Evolutionary conservation across 2,888 invertebrate species (phyloP).

Genomic region (Pogonocherus hispidulus): DNA sequence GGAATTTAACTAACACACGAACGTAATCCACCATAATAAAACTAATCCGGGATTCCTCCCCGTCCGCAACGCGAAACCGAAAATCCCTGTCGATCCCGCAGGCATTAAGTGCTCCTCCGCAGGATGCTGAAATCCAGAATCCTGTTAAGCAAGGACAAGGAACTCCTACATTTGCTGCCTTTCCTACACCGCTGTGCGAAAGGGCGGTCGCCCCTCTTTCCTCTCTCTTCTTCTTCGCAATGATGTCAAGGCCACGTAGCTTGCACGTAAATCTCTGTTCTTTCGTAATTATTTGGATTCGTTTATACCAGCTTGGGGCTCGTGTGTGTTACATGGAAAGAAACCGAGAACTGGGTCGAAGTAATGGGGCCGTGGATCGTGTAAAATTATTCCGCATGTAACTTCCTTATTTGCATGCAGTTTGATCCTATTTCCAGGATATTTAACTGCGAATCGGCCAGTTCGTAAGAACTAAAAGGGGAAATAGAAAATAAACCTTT

Average conservation of each 20-base stretch:
- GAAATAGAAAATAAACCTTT: no score
- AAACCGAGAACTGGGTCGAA: constrained; percentile 7
- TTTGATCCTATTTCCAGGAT: no score
- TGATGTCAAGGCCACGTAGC: constrained; percentile 37
- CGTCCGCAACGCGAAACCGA: no score
- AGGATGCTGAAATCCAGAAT: constrained; percentile 23
- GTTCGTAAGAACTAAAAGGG: no score
- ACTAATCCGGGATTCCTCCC: no score
- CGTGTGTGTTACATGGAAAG: constrained; percentile 13
- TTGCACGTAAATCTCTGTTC: constrained; percentile 26
- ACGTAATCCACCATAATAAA: no score
- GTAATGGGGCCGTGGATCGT: not conserved
- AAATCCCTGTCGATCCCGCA: constrained; percentile 7
- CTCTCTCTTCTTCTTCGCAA: constrained; percentile 19
- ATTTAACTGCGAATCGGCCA: no score
- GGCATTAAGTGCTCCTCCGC: constrained; percentile 11
- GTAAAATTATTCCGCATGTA: no score
- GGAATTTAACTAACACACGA: no score
- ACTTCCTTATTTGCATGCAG: no score
- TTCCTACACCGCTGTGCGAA: constrained; percentile 1
- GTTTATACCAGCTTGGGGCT: constrained; percentile 17
- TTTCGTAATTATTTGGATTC: constrained; percentile 36
- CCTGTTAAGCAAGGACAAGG: constrained; percentile 21
- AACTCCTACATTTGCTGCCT: constrained; percentile 9
- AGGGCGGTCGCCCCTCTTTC: constrained; percentile 1